Base-by-base conservation (phyloP, 2,888 invertebrate genomes). In the Eilema sororculum region DNA sequence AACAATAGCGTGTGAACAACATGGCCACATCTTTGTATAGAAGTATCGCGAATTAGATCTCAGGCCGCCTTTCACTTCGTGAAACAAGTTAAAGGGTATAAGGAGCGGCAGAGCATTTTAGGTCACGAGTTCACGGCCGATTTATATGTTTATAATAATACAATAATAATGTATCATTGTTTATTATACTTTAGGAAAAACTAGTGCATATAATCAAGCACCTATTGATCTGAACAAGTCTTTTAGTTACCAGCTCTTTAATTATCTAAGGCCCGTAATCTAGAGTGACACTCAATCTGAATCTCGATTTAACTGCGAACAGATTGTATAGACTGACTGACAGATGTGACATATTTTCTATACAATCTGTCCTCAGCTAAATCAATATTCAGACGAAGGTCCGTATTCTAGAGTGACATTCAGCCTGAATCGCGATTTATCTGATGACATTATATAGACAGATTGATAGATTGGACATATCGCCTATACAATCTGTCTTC, bases 11-110 rank as follows among this genome's bases (percentile, higher is more conserved):
- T 91, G 91, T 87, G 91, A 92, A 90, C 86, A 85, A 80, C 84
- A 78, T 87, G 89, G 83, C 89, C 87, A 87, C 86, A 88, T 88
- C 89, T 87, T 89, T 89, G 87, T 87, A 85, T 84, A 83, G 85
- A 84, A 82, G 81, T 83, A 84, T 81, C 81, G 84, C 82, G 82
- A 86, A 90, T 90, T 86, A 86, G 90, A 90, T 90, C 89, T 87
- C 84, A 77, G 86, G 80, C 87, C 86, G 89, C 93, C 94, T 94
- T 94, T 94, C 94, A 94, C 94, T 93, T 90, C 84, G 81, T 81
- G 83, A 84, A 86, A 84, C 85, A 82, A 87, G 84, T 85, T 87
- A 91, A 91, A 91, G 91, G 92, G 90, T 88, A 90, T 83, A 86
- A 79, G 87, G 85, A 88, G 86, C 84, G 84, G 79, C 82, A 86